These are phyloP conservation scores for Scaptomyza parva DNA, from an alignment of 2,888 invertebrate species.

Conservation along the genomic window DNA sequence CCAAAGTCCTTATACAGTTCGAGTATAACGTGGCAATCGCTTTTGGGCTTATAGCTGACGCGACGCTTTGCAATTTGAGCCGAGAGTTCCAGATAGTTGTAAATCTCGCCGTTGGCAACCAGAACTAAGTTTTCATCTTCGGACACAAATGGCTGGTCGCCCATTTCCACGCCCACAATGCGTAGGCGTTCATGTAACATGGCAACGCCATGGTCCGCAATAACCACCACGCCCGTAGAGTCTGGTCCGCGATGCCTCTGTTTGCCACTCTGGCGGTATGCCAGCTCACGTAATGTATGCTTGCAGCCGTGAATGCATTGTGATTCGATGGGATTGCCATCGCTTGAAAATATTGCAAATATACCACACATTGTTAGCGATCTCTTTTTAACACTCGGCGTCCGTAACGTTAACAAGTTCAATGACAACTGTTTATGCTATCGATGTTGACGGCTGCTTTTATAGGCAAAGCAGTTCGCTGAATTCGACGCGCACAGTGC, in stretches of 20 bases:
- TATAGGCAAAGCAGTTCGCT: slow-evolving; percentile 12
- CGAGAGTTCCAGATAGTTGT: slow-evolving; percentile 83
- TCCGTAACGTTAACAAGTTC: slow-evolving; percentile 9
- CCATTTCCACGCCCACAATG: slow-evolving; percentile 81
- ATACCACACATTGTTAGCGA: slow-evolving; percentile 82
- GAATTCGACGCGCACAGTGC: neutral
- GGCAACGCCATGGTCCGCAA: slow-evolving; percentile 80
- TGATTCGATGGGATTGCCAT: slow-evolving; percentile 70
- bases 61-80: slow-evolving; percentile 80
- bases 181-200: slow-evolving; percentile 83
- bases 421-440: slow-evolving; percentile 27
- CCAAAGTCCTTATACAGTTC: slow-evolving; percentile 83
- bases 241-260: slow-evolving; percentile 84
- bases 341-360: slow-evolving; percentile 83
- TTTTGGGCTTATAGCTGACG: slow-evolving; percentile 80
- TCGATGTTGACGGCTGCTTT: neutral
- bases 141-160: slow-evolving; percentile 83
- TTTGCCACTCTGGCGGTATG: slow-evolving; percentile 81
- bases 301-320: slow-evolving; percentile 66
- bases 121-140: slow-evolving; percentile 77
- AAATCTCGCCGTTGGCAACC: slow-evolving; percentile 84
- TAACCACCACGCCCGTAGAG: slow-evolving; percentile 79
- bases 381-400: neutral
- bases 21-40: slow-evolving; percentile 84
- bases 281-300: slow-evolving; percentile 81